phyloP scores from a whole-genome alignment of 1,140 invertebrate genomes.

The Drosophila pruinosa region DNA sequence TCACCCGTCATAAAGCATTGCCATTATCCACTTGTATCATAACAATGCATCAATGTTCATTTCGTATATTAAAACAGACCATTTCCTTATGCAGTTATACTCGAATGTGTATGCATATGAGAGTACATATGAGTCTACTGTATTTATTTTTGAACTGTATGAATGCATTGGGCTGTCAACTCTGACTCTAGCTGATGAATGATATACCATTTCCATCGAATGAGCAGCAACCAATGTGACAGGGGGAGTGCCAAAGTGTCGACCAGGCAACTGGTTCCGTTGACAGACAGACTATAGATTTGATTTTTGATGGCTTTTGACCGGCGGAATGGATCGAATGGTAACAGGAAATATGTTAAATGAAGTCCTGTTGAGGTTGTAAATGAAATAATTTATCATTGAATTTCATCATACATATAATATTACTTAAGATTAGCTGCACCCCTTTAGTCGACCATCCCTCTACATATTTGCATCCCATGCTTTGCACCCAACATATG shows the following conservation, averaged over 20 bases:
- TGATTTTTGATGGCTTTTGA: slow-evolving; percentile 4
- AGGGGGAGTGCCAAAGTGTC: neutral
- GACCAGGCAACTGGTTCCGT: neutral
- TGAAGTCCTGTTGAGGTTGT: neutral
- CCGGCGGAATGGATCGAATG: neutral
- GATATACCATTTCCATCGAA: slow-evolving; percentile 14
- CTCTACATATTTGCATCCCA: neutral
- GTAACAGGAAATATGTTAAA: slow-evolving; percentile 1
- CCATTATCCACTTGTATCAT: slow-evolving; percentile 2
- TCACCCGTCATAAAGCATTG: neutral
- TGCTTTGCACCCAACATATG: slow-evolving; percentile 15
- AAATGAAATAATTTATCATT: slow-evolving; percentile 14
- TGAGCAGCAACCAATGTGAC: slow-evolving; percentile 2
- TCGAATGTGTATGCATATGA: neutral
- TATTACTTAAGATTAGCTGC: neutral
- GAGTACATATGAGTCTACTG: neutral
- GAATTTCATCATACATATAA: slow-evolving; percentile 17
- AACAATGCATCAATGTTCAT: slow-evolving; percentile 12
- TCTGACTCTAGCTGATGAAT: slow-evolving; percentile 17
- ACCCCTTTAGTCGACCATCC: neutral
- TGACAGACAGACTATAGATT: neutral
- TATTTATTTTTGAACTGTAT: slow-evolving; percentile 7
- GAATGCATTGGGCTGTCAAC: slow-evolving; percentile 12
- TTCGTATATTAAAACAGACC: neutral
- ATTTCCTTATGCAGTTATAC: neutral